These are phyloP conservation scores for Agrochola lota DNA, from an alignment of 2,888 invertebrate genomes.

Conservation along the genomic window DNA sequence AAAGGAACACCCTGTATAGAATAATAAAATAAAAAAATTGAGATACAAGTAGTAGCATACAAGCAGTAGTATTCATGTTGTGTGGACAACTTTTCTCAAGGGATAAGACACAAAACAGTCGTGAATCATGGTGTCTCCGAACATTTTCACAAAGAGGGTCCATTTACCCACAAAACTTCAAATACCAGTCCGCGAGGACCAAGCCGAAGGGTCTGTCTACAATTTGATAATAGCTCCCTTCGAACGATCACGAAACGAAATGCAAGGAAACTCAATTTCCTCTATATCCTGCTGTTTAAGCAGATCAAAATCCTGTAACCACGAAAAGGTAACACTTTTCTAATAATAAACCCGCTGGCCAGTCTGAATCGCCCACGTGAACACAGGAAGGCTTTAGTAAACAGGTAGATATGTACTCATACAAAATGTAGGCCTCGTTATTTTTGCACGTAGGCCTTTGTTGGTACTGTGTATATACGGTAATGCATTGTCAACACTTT, in stretches of 20 bases:
- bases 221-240: slow-evolving; percentile 70
- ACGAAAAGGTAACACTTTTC: slow-evolving; percentile 78
- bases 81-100: not conserved
- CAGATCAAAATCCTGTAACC: slow-evolving; percentile 70
- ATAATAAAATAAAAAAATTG: not conserved
- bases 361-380: slow-evolving; percentile 57
- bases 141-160: slow-evolving; percentile 9
- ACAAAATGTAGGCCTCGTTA: slow-evolving; percentile 78
- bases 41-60: no score
- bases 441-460: slow-evolving; percentile 63
- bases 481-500: slow-evolving; percentile 69
- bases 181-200: slow-evolving; percentile 64
- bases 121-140: slow-evolving; percentile 18
- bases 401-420: slow-evolving; percentile 68
- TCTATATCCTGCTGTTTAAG: slow-evolving; percentile 69
- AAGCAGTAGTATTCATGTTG: no score
- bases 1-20: no score
- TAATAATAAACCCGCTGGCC: slow-evolving; percentile 72
- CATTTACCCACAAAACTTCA: slow-evolving; percentile 42
- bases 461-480: slow-evolving; percentile 50
- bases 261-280: slow-evolving; percentile 83
- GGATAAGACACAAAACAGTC: not conserved
- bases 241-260: slow-evolving; percentile 77
- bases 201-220: slow-evolving; percentile 65
- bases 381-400: slow-evolving; percentile 65